A percentile compares a stretch with the other conserved stretches of the same genome.
phyloP scores from a whole-genome alignment of 2,797 vertebrate species.

The Lateolabrax maculatus region DNA sequence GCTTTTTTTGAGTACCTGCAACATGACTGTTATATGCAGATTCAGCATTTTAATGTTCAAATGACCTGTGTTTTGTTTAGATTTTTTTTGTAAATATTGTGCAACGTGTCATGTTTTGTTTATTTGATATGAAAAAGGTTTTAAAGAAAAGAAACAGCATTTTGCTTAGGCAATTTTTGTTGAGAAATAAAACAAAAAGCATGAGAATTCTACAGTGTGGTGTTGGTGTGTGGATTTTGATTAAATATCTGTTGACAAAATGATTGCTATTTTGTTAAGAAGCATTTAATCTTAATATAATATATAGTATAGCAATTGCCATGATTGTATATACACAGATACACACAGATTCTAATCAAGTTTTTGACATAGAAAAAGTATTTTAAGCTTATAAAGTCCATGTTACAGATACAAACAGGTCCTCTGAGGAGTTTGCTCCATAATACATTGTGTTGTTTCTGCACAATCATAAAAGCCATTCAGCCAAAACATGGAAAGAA shows the following conservation, averaged over 20 bases:
- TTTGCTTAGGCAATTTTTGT: conserved; percentile 68
- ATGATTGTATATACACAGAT: conserved; percentile 55
- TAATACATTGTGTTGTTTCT: conserved; percentile 23
- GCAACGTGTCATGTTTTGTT: conserved; percentile 73
- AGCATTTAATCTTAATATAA: conserved; percentile 74
- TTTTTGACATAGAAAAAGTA: conserved; percentile 61
- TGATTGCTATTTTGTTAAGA: conserved; percentile 60
- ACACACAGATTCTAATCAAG: conserved; percentile 43
- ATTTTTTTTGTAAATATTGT: conserved; percentile 76
- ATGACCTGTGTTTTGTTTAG: conserved; percentile 62
- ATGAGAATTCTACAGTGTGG: conserved; percentile 58
- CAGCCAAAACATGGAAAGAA: conserved; percentile 17
- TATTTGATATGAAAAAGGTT: conserved; percentile 79
- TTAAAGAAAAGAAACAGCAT: conserved; percentile 56
- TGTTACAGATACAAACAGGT: conserved; percentile 46
- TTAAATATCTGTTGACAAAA: conserved; percentile 38
- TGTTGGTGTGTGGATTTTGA: conserved; percentile 42
- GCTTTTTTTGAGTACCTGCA: conserved; percentile 63
- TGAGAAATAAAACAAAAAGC: conserved; percentile 79
- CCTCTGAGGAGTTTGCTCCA: conserved; percentile 37
- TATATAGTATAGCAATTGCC: conserved; percentile 52
- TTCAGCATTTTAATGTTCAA: conserved; percentile 61
- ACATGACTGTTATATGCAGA: conserved; percentile 85
- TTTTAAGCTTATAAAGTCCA: conserved; percentile 39
- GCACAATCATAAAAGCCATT: conserved; percentile 13